phyloP scores from a whole-genome alignment of 2,797 vertebrate genomes.

The Chiloscyllium punctatum region DNA sequence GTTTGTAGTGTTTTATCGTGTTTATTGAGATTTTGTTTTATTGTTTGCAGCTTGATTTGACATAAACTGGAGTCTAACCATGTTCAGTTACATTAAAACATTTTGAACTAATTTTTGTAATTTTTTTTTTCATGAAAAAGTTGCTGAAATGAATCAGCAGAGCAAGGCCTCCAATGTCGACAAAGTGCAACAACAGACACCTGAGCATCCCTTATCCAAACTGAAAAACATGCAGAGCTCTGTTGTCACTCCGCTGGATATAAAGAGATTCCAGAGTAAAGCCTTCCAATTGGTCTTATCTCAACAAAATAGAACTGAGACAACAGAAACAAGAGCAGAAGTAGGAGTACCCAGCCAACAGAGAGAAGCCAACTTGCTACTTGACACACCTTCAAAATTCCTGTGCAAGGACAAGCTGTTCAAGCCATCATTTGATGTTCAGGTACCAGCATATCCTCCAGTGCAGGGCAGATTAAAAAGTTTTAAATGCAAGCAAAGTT shows the following conservation, averaged over 20 bases:
- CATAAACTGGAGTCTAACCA: background rate
- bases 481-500: background rate
- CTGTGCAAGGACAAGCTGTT: slow-evolving; percentile 86
- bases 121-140: background rate
- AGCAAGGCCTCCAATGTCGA: background rate
- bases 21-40: background rate
- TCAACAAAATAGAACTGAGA: slow-evolving; percentile 52
- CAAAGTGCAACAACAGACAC: slow-evolving; percentile 37
- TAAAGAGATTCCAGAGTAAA: slow-evolving; percentile 82
- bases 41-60: background rate
- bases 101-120: background rate
- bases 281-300: slow-evolving; percentile 72
- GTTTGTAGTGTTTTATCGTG: no score
- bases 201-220: slow-evolving; percentile 45
- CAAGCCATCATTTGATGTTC: slow-evolving; percentile 83
- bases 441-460: slow-evolving; percentile 53
- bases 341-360: slow-evolving; percentile 47
- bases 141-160: background rate
- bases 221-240: slow-evolving; percentile 55
- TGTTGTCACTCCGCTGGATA: slow-evolving; percentile 78
- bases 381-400: slow-evolving; percentile 92
- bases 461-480: background rate
- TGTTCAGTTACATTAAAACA: background rate
- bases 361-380: slow-evolving; percentile 69
- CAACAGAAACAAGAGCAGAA: slow-evolving; percentile 42